These are phyloP conservation scores for Phaethornis superciliosus DNA, from an alignment of 2,113 vertebrate species.

Conservation along the genomic window DNA sequence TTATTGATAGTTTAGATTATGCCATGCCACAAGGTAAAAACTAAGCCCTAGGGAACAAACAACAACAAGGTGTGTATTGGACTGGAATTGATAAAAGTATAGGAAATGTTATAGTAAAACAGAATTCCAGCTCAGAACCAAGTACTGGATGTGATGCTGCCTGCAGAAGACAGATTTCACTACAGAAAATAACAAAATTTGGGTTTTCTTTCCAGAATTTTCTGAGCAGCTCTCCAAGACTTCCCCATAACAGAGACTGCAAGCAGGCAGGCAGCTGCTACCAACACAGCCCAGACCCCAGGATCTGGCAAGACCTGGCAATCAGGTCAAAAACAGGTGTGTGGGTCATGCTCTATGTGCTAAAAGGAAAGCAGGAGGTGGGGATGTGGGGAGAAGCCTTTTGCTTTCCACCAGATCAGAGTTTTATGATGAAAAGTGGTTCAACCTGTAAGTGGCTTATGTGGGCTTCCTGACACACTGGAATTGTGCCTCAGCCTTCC, in stretches of 20 bases:
- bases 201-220: background rate
- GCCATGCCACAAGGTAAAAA: background rate
- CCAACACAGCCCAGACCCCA: background rate
- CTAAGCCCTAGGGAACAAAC: background rate
- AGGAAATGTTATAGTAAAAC: background rate
- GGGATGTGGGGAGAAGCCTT: background rate
- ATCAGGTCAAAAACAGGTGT: background rate
- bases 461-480: background rate
- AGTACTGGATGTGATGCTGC: background rate
- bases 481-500: background rate
- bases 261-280: background rate
- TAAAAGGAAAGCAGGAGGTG: background rate
- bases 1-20: background rate
- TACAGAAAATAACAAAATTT: background rate
- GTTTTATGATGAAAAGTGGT: background rate
- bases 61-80: background rate
- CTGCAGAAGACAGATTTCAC: background rate
- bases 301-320: background rate
- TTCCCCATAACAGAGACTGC: accelerated
- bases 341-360: background rate
- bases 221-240: background rate
- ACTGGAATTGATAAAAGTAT: background rate
- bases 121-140: background rate
- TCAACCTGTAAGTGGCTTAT: background rate
- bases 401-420: background rate